These are phyloP conservation scores for Eilema depressum DNA, from an alignment of 2,888 invertebrate species.

Conservation along the genomic window DNA sequence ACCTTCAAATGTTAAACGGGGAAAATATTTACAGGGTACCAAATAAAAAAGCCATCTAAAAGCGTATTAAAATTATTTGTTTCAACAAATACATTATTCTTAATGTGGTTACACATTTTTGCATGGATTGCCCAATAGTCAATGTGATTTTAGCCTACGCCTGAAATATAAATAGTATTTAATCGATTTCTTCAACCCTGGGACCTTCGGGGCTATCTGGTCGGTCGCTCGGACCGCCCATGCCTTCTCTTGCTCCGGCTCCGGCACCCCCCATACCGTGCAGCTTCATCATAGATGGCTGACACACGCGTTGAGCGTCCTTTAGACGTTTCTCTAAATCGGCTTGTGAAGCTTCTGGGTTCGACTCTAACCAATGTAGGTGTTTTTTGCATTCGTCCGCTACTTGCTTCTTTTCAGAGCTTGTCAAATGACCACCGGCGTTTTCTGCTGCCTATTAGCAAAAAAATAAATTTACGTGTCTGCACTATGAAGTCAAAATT, in stretches of 20 bases:
- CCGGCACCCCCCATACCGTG: slow-evolving; percentile 83
- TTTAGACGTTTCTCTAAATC: slow-evolving; percentile 93
- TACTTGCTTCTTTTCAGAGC: slow-evolving; percentile 90
- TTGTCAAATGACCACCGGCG: slow-evolving; percentile 89
- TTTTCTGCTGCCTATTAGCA: slow-evolving; percentile 88
- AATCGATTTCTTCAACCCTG: slow-evolving; percentile 91
- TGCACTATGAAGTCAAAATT: neutral
- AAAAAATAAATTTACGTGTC: neutral
- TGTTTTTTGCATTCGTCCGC: slow-evolving; percentile 90
- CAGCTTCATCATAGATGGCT: slow-evolving; percentile 94
- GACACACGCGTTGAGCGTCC: slow-evolving; percentile 91
- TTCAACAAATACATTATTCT: neutral
- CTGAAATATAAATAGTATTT: slow-evolving; percentile 11
- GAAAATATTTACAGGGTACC: slow-evolving; percentile 3
- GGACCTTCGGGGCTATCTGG: slow-evolving; percentile 82
- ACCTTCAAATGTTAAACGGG: neutral
- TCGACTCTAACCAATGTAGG: slow-evolving; percentile 93
- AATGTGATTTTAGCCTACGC: too few species aligned
- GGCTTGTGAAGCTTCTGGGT: slow-evolving; percentile 92
- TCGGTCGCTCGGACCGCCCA: slow-evolving; percentile 62
- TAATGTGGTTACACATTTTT: too few species aligned
- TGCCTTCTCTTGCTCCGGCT: neutral
- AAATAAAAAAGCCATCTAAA: neutral
- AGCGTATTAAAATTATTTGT: neutral
- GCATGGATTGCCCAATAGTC: too few species aligned